phyloP scores from a whole-genome alignment of 2,888 invertebrate genomes.

The Dinocampus coccinellae region DNA sequence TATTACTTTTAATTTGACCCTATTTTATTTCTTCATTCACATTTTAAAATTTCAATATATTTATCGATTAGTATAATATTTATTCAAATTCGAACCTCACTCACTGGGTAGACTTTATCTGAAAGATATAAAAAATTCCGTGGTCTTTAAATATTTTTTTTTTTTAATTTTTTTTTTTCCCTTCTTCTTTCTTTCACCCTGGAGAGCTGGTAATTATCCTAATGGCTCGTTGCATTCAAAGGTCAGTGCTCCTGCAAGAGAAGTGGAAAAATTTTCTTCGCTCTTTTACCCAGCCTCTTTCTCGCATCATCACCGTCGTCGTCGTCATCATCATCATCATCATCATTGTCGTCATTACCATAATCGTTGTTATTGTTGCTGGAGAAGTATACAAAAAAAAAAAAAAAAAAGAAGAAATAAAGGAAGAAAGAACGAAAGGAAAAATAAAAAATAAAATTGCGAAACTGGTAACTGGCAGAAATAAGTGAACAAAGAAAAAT shows the following conservation, averaged over 20 bases:
- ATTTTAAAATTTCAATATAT: neutral
- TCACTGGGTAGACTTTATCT: neutral
- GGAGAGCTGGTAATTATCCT: slow-evolving; percentile 15
- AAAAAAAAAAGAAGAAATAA: no score
- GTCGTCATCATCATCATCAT: neutral
- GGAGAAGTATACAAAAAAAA: neutral
- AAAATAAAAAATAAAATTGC: neutral
- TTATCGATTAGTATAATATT: no score
- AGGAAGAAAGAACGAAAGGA: no score
- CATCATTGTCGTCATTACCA: neutral
- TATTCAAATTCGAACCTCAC: neutral
- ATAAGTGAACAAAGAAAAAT: slow-evolving; percentile 2
- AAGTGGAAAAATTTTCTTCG: neutral
- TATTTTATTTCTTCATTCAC: neutral
- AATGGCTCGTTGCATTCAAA: slow-evolving; percentile 22
- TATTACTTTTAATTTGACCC: neutral
- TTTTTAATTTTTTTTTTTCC: slow-evolving; percentile 1
- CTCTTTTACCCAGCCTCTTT: neutral
- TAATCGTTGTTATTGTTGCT: neutral
- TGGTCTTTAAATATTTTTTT: neutral
- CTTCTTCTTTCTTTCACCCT: no score
- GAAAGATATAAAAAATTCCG: neutral
- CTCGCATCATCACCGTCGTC: neutral
- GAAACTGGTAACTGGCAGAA: neutral
- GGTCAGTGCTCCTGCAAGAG: slow-evolving; percentile 7